phyloP scores from a whole-genome alignment of 2,888 invertebrate genomes.

The Lymantria dispar region DNA sequence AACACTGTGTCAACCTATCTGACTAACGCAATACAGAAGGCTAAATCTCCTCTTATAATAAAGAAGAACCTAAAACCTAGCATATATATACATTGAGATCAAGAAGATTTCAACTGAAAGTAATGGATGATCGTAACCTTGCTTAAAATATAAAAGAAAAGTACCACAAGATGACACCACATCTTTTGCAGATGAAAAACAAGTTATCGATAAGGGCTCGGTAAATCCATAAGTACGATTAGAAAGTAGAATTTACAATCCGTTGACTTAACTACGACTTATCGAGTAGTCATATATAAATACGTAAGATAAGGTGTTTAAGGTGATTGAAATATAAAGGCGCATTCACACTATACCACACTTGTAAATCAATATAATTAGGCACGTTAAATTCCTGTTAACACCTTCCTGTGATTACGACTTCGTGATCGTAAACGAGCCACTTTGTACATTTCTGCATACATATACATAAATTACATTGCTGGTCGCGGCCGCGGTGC shows the following conservation, averaged over 20 bases:
- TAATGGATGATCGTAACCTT: no score
- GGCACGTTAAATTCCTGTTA: slow-evolving; percentile 42
- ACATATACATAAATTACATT: slow-evolving; percentile 48
- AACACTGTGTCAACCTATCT: no score
- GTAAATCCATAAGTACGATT: background rate
- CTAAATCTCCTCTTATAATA: no score
- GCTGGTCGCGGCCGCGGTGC: slow-evolving; percentile 21
- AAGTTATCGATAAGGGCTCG: no score
- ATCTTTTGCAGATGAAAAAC: no score
- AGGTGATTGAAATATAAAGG: slow-evolving; percentile 6
- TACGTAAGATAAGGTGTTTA: slow-evolving; percentile 4
- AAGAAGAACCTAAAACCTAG: no score
- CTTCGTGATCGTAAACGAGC: slow-evolving; percentile 39
- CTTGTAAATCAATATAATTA: slow-evolving; percentile 54
- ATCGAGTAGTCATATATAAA: background rate
- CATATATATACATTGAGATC: no score
- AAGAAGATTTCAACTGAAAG: no score
- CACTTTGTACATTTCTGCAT: slow-evolving; percentile 45
- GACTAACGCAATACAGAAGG: no score
- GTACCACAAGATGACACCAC: no score
- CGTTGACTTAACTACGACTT: background rate
- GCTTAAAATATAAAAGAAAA: no score
- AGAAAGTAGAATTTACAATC: background rate
- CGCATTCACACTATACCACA: slow-evolving; percentile 23
- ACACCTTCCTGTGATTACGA: slow-evolving; percentile 43